phyloP scores from a whole-genome alignment of 2,797 vertebrate genomes.

The Tragopan temminckii region DNA sequence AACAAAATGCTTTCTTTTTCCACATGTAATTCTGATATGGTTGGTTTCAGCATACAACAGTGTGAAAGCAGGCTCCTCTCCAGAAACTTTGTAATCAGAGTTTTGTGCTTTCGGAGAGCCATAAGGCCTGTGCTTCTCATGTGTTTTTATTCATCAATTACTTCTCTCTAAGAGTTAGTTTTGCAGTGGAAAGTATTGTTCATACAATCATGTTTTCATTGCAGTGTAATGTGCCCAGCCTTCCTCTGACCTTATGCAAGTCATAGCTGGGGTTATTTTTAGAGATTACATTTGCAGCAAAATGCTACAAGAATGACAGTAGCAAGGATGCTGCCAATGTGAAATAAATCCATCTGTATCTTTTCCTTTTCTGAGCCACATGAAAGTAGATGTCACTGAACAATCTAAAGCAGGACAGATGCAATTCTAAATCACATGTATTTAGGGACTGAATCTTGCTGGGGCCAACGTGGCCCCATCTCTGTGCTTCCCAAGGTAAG shows the following conservation, averaged over 20 bases:
- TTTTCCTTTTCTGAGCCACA: not conserved
- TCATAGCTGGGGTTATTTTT: constrained; percentile 73
- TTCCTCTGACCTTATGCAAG: constrained; percentile 69
- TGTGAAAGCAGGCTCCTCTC: not conserved
- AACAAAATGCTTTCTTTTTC: not conserved
- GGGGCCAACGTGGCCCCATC: not conserved
- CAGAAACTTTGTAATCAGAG: not conserved
- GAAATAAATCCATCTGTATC: constrained; percentile 34
- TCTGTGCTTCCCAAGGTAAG: not conserved
- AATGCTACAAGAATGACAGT: constrained; percentile 66
- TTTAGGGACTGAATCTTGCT: not conserved
- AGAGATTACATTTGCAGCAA: constrained; percentile 66
- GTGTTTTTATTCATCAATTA: not conserved
- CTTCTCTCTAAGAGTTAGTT: not conserved
- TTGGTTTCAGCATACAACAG: not conserved
- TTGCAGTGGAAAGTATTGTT: constrained; percentile 63
- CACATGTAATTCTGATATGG: not conserved
- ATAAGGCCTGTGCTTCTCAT: not conserved
- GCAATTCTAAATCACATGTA: not conserved
- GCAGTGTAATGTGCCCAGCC: constrained; percentile 39
- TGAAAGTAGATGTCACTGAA: not conserved
- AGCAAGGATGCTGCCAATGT: constrained; percentile 24
- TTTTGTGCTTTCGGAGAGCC: not conserved
- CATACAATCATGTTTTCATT: constrained; percentile 5
- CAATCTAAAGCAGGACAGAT: not conserved